These are phyloP conservation scores for Collichthys lucidus DNA, from an alignment of 2,113 vertebrate genomes.

Conservation along the genomic window DNA sequence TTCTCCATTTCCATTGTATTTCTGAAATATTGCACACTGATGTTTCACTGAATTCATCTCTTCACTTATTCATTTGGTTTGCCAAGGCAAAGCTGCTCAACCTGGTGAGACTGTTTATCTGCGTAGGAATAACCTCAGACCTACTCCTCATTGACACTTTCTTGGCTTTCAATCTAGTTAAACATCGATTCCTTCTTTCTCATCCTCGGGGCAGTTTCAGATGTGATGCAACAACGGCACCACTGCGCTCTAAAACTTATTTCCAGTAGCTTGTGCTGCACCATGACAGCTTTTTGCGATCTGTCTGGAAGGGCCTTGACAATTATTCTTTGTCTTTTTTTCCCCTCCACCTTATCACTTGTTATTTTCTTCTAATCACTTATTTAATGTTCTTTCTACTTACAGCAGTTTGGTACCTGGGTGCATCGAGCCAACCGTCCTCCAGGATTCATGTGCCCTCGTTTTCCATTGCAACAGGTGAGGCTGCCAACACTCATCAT, in stretches of 20 bases:
- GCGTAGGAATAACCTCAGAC: constrained; percentile 58
- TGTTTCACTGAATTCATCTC: constrained; percentile 51
- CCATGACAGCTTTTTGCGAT: too few species aligned
- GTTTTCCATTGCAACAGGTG: constrained; percentile 51
- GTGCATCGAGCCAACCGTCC: constrained; percentile 5
- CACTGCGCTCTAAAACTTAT: too few species aligned
- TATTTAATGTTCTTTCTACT: constrained; percentile 28
- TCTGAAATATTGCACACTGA: constrained; percentile 50
- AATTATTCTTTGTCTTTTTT: constrained; percentile 19
- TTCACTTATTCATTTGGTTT: constrained; percentile 70
- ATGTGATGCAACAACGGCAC: too few species aligned
- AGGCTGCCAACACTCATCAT: constrained; percentile 42
- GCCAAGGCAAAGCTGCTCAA: constrained; percentile 55
- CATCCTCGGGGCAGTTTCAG: constrained; percentile 19
- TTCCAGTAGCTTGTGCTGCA: too few species aligned
- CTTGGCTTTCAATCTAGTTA: constrained; percentile 62
- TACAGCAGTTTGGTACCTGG: constrained; percentile 12
- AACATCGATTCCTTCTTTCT: constrained; percentile 68
- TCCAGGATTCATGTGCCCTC: constrained; percentile 16
- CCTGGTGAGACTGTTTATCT: constrained; percentile 62
- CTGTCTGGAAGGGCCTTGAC: too few species aligned
- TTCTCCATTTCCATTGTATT: constrained; percentile 43
- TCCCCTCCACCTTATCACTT: constrained; percentile 9
- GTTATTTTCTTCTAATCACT: constrained; percentile 36
- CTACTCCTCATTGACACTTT: constrained; percentile 62